These are phyloP conservation scores for Lophius piscatorius DNA, from an alignment of 2,113 vertebrate genomes.

Conservation along the genomic window DNA sequence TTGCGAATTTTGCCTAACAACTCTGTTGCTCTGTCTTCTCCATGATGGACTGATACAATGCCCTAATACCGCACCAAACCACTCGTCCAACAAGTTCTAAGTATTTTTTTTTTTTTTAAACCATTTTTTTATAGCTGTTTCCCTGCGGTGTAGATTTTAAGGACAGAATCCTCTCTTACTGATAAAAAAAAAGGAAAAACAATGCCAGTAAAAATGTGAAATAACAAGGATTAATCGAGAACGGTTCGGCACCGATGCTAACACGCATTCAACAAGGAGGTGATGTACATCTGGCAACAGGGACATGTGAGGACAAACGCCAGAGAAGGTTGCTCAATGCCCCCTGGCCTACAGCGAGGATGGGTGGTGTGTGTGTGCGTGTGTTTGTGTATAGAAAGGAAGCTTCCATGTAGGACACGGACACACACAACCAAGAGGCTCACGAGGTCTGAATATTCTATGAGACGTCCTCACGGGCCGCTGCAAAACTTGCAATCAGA, in stretches of 20 bases:
- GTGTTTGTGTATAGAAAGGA: slow-evolving; percentile 15
- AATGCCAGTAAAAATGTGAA: slow-evolving; percentile 3
- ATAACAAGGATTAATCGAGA: slow-evolving; percentile 18
- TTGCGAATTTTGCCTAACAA: too few species aligned
- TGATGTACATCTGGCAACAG: slow-evolving; percentile 39
- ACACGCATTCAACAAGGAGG: slow-evolving; percentile 27
- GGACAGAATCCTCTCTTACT: too few species aligned
- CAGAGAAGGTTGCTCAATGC: slow-evolving; percentile 31
- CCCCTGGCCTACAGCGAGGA: slow-evolving; percentile 24
- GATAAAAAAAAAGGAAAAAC: too few species aligned
- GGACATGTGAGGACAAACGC: slow-evolving; percentile 56
- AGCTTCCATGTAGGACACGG: slow-evolving; percentile 47
- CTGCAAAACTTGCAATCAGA: slow-evolving; percentile 57
- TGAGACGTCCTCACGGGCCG: slow-evolving; percentile 73
- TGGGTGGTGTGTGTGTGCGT: slow-evolving; percentile 4
- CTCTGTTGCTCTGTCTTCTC: too few species aligned
- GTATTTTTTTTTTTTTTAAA: too few species aligned
- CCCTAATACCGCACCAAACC: too few species aligned
- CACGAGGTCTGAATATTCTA: slow-evolving; percentile 77
- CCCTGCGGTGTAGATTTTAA: too few species aligned
- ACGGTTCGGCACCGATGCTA: neutral
- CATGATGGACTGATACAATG: too few species aligned
- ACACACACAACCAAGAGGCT: slow-evolving; percentile 50
- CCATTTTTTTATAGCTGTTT: too few species aligned
- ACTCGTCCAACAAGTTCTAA: too few species aligned